Conservation (phyloP, 2,888 invertebrate species). For the Atherix ibis region DNA sequence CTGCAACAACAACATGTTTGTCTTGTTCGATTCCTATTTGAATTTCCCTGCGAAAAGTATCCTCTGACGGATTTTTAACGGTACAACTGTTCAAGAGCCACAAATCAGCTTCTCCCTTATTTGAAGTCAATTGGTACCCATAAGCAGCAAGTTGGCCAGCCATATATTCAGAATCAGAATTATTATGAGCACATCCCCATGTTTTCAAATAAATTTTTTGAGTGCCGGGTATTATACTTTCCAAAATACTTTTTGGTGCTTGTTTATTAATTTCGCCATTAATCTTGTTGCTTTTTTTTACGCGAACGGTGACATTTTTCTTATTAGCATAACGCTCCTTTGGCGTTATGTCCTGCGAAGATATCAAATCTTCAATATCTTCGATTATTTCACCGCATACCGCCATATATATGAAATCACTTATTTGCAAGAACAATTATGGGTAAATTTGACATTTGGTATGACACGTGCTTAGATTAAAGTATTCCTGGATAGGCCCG, state of each 20-base stretch:
- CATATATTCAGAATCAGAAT: slow-evolving; percentile 97
- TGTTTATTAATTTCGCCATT: slow-evolving; percentile 11
- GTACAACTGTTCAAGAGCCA: slow-evolving; percentile 97
- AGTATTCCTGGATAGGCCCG: too few relatives aligned
- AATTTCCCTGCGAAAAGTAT: slow-evolving; percentile 81
- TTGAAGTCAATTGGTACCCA: slow-evolving; percentile 71
- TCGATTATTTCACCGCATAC: slow-evolving; percentile 45
- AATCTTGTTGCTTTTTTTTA: slow-evolving; percentile 34
- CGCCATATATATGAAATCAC: slow-evolving; percentile 2
- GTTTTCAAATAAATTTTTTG: slow-evolving; percentile 77
- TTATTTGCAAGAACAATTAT: too few relatives aligned
- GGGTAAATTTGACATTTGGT: neutral
- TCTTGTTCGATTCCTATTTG: slow-evolving; percentile 53
- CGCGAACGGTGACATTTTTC: slow-evolving; percentile 51
- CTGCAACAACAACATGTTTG: slow-evolving; percentile 85
- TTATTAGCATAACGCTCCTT: slow-evolving; percentile 59
- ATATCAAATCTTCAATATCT: slow-evolving; percentile 74
- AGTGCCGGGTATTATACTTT: slow-evolving; percentile 53
- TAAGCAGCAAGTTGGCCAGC: slow-evolving; percentile 80
- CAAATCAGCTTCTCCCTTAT: slow-evolving; percentile 68
- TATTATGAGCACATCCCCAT: slow-evolving; percentile 98
- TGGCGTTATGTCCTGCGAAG: slow-evolving; percentile 61
- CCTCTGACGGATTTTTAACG: slow-evolving; percentile 94
- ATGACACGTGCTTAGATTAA: neutral
- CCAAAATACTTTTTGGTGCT: slow-evolving; percentile 32